Evolutionary conservation across 2,797 vertebrate genomes (phyloP).

Genomic region (Phrynocephalus vlangalii): DNA sequence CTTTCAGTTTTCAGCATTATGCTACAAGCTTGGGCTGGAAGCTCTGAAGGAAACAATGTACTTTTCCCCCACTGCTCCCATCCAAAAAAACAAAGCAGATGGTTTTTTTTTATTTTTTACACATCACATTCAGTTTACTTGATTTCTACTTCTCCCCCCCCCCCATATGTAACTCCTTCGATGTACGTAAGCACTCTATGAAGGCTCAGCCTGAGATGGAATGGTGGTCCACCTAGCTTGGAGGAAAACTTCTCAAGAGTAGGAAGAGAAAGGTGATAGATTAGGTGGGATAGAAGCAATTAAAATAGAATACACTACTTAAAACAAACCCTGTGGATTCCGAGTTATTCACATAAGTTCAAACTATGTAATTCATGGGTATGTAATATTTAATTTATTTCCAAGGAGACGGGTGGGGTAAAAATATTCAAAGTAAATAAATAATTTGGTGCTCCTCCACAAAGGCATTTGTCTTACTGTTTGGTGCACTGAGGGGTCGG

Average conservation of each 20-base stretch:
- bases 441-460: too few species aligned
- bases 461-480: too few species aligned
- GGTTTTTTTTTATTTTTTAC: background rate
- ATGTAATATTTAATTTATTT: too few species aligned
- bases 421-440: too few species aligned
- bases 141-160: background rate
- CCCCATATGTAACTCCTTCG: background rate
- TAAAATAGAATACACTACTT: too few species aligned
- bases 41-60: conserved; percentile 56
- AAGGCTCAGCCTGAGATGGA: background rate
- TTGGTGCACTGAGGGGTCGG: too few species aligned
- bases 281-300: too few species aligned
- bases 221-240: background rate
- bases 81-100: conserved; percentile 28
- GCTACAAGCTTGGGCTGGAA: conserved; percentile 58
- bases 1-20: conserved; percentile 65
- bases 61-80: background rate
- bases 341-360: too few species aligned
- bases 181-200: background rate
- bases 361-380: too few species aligned
- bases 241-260: too few species aligned
- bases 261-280: background rate
- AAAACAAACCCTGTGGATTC: too few species aligned
- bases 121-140: background rate
- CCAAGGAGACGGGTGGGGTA: too few species aligned